Conservation (phyloP, 2,113 vertebrate species). For the Hyaena hyaena region DNA sequence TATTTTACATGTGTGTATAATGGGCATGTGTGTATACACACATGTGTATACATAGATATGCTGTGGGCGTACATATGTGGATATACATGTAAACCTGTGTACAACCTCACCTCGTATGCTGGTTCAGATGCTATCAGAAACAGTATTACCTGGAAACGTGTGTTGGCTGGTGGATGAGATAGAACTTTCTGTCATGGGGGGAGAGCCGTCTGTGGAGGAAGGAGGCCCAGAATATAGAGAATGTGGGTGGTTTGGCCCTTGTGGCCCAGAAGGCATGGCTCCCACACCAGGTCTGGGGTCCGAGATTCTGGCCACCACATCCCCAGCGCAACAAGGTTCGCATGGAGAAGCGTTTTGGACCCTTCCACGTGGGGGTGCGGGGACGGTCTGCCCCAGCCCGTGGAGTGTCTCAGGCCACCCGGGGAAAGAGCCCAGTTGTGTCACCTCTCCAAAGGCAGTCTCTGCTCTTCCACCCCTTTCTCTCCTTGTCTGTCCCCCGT, state of each 20-base stretch:
- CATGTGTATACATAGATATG: neutral
- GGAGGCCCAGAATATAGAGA: neutral
- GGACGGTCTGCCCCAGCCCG: no score
- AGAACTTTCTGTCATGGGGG: neutral
- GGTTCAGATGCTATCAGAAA: neutral
- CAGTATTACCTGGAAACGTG: neutral
- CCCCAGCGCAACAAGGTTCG: fast-evolving
- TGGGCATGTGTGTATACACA: no score
- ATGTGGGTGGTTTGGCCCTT: no score
- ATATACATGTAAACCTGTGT: neutral
- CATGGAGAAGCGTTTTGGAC: fast-evolving
- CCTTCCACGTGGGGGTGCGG: neutral
- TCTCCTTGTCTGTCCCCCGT: fast-evolving
- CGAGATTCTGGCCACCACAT: neutral
- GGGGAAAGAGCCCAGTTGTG: fast-evolving
- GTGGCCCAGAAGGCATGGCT: neutral
- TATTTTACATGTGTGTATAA: no score
- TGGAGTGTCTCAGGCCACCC: neutral
- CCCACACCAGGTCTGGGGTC: neutral
- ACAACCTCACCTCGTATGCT: neutral
- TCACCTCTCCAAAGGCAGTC: neutral
- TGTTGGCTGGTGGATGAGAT: neutral
- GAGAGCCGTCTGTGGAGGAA: neutral
- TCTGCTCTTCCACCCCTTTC: fast-evolving
- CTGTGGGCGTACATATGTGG: fast-evolving